These are phyloP conservation scores for Elephantulus edwardii DNA, from an alignment of 2,113 vertebrate genomes.

Conservation along the genomic window DNA sequence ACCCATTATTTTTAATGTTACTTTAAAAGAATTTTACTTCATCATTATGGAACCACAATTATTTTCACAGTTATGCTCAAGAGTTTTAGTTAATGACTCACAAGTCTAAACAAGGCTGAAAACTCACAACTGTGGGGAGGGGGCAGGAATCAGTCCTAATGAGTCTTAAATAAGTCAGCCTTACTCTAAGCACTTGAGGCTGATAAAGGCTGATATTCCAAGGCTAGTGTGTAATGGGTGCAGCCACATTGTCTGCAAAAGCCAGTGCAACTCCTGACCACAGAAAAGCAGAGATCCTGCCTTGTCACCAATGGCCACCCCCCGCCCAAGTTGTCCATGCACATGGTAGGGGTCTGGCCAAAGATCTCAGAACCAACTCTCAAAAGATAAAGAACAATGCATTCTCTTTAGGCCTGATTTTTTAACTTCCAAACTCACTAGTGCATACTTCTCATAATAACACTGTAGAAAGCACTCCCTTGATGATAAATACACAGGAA, in stretches of 20 bases:
- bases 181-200: background rate
- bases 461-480: slow-evolving; percentile 46
- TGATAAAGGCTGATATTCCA: background rate
- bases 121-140: slow-evolving; percentile 58
- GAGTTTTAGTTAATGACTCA: slow-evolving; percentile 81
- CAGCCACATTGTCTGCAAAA: background rate
- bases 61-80: slow-evolving; percentile 80
- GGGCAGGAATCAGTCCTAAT: slow-evolving; percentile 61
- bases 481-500: slow-evolving; percentile 13
- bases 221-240: background rate
- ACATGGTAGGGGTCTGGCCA: background rate
- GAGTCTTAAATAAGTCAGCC: slow-evolving; percentile 49
- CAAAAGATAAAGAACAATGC: slow-evolving; percentile 34
- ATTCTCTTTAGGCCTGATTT: slow-evolving; percentile 8
- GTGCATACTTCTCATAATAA: slow-evolving; percentile 53
- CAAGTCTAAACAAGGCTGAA: slow-evolving; percentile 78
- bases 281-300: background rate
- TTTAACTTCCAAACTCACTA: slow-evolving; percentile 2
- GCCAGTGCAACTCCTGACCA: background rate
- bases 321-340: background rate
- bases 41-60: slow-evolving; percentile 79
- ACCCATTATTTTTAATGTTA: slow-evolving; percentile 49
- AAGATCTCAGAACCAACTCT: background rate
- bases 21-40: slow-evolving; percentile 77
- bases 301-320: background rate